phyloP scores from a whole-genome alignment of 2,888 invertebrate genomes.

The Fissipunctia ypsillon region DNA sequence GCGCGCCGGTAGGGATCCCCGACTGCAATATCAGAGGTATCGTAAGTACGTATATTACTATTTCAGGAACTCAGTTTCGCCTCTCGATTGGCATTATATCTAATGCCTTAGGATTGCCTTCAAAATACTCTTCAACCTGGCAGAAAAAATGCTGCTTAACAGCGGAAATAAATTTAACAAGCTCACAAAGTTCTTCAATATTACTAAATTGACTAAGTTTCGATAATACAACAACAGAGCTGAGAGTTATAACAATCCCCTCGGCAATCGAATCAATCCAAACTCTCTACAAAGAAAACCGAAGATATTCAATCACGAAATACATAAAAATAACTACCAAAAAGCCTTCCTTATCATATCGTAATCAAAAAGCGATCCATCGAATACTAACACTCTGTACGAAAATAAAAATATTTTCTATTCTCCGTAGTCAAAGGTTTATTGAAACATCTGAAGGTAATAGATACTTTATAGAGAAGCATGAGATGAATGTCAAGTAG shows the following conservation, averaged over 20 bases:
- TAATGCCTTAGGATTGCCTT: too few species aligned
- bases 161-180: too few species aligned
- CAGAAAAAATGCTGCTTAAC: too few species aligned
- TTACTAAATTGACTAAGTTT: neutral
- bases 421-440: constrained; percentile 33
- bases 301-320: constrained; percentile 18
- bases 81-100: too few species aligned
- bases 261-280: neutral
- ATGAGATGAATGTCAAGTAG: constrained; percentile 51
- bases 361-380: constrained; percentile 36
- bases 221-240: neutral
- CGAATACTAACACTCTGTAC: constrained; percentile 16
- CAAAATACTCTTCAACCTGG: too few species aligned
- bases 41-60: too few species aligned
- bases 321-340: neutral
- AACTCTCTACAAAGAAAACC: constrained; percentile 3
- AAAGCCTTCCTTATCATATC: constrained; percentile 9
- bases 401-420: constrained; percentile 30
- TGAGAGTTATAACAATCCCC: neutral
- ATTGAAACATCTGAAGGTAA: constrained; percentile 50
- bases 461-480: constrained; percentile 41
- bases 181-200: neutral
- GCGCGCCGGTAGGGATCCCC: too few species aligned
- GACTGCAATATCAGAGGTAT: too few species aligned
- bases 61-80: too few species aligned